Evolutionary conservation across 2,888 invertebrate species (phyloP), one percentile per base, ranked within the genome.

Genomic region (Dendrolimus houi): DNA sequence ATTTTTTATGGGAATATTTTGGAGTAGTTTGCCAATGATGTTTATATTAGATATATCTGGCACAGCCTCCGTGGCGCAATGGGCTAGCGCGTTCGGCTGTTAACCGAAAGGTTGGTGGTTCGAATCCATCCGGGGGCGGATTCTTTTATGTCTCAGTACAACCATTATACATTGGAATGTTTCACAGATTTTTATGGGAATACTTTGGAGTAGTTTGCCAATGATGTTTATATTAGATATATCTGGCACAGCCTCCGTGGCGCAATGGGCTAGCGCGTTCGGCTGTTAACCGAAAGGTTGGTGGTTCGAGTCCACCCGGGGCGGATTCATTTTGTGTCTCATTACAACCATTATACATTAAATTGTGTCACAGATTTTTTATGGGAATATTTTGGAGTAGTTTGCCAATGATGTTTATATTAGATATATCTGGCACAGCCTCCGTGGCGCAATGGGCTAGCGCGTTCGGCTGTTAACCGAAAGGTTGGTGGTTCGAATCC

Each of bases 401-500:
- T 29, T 29, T 3, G 29, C 29, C 6, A 29, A 17, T 29, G 29
- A 1, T 29, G 29, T 29, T 29, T 29, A 29, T 29, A 29, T 29
- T 29, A 29, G 29, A 29, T 29, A 29, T 29, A 29, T 29, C 29
- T 29, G 29, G 75, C 76, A 70, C 74, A 68, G 91, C 91, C 94
- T 95, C 95, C 95, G 96, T 96, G 96, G 96, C 96, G 96, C 96
- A 96, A 96, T 96, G 82, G 96, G 96, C 92, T 96, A 97, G 96
- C 96, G 96, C 97, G 97, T 96, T 97, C 96, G 97, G 96, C 97
- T 97, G 97, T 97, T 97, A 97, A 97, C 96, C 97, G 96, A 97
- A 96, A 97, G 97, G 97, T 96, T 96, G 96, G 96, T 96, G 96
- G 97, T 97, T 97, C 97, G 94, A 97, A 96, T 94, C 96, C 96